Base-by-base conservation (phyloP, 2,797 vertebrate species). In the Sebastes hopkinsi region DNA sequence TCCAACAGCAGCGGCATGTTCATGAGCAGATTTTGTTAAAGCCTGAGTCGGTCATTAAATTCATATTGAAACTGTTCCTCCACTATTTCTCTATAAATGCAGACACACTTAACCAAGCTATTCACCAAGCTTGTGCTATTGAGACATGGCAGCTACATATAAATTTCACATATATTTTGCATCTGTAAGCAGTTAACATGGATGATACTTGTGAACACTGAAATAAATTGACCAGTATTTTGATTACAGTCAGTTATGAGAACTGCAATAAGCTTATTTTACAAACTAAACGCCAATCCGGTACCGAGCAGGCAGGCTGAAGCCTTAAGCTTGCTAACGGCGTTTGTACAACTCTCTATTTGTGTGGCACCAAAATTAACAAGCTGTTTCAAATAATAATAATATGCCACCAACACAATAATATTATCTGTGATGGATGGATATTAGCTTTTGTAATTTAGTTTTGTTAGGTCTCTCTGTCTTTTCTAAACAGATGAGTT, bases 201-300 rank as follows among this genome's bases (percentile, higher is more conserved):
- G 75, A 55, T 71, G 54, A 82, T 42, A 34, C 30, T 30, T 68
- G 56, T 18, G 32, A 59, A 66, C 22, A 50, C 23, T 50, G 38
- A 68, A 66, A 71, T 54, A 54, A 81, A 68, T 5, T n/a, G 54
- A 65, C 42, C 50, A 29, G 42, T 73, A 72, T 66, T 76, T 64
- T 62, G 30, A 29, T 29, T 20, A 25, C 25, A 60, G 67, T 46
- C 22, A 56, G 20, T 60, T 61, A 56, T 23, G 20, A 56, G 18
- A 32, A 67, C 18, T n/a, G 25, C 16, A 56, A 60, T 38, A 67
- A 79, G 75, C 72, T 72, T 86, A 70, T 81, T 80, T 79, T 71
- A 82, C 72, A 34, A 80, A 78, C 54, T 50, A 67, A 50, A 72
- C 54, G 50, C 29, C 3, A 22, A 27, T 30, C 59, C 8, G 22